Conservation (phyloP, 2,797 vertebrate genomes). For the Myotis pilosus region DNA sequence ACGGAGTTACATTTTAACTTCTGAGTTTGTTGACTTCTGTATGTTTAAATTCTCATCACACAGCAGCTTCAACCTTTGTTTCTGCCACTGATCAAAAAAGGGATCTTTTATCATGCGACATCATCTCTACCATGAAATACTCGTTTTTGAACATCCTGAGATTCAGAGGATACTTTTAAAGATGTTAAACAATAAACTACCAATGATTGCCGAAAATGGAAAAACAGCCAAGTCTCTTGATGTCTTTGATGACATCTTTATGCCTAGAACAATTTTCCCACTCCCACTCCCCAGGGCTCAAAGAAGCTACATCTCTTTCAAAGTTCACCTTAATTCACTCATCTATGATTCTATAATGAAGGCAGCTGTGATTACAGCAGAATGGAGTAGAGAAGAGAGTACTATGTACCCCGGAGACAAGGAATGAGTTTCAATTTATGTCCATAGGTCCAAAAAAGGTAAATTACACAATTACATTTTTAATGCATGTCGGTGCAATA, state of each 20-base stretch:
- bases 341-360: constrained; percentile 52
- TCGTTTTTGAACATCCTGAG: constrained; percentile 46
- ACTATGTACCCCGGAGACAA: neutral
- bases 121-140: constrained; percentile 38
- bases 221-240: constrained; percentile 58
- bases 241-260: constrained; percentile 56
- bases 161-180: constrained; percentile 63
- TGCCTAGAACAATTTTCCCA: constrained; percentile 68
- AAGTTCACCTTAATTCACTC: constrained; percentile 76
- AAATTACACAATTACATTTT: neutral
- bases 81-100: constrained; percentile 31
- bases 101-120: constrained; percentile 43
- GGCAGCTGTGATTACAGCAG: neutral
- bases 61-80: neutral
- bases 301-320: neutral
- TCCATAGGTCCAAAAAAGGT: neutral
- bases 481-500: neutral
- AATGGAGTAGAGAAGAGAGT: neutral
- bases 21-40: constrained; percentile 64
- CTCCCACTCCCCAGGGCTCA: constrained; percentile 63
- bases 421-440: neutral
- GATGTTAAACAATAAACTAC: constrained; percentile 69
- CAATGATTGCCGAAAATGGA: constrained; percentile 45
- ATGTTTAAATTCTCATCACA: constrained; percentile 64
- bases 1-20: constrained; percentile 46